A percentile compares a stretch with the other conserved stretches of the same genome.
Conservation (phyloP, 2,113 vertebrate species). For the Mormyrus iriodes region DNA sequence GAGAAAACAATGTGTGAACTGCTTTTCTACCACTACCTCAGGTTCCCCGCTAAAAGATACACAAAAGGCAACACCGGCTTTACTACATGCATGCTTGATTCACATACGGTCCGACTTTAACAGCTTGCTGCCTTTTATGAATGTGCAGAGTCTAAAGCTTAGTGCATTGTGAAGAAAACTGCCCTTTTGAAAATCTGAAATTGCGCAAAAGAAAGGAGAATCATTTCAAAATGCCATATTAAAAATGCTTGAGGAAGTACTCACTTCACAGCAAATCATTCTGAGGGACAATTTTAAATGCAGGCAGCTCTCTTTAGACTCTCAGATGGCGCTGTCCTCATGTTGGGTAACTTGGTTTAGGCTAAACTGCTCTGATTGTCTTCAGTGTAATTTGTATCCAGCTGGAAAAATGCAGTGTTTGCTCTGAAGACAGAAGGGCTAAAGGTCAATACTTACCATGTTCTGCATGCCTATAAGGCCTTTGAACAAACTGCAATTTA, state of each 20-base stretch:
- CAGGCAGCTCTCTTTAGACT: neutral
- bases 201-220: neutral
- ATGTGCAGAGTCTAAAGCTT: neutral
- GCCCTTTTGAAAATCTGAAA: neutral
- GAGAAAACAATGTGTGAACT: neutral
- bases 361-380: neutral
- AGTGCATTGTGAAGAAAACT: neutral
- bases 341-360: neutral
- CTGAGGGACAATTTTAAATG: neutral
- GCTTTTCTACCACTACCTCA: neutral
- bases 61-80: neutral
- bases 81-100: neutral
- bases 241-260: neutral
- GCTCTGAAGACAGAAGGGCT: neutral
- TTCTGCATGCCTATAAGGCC: conserved; percentile 3
- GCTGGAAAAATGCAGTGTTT: neutral
- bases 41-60: neutral
- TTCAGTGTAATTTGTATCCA: neutral
- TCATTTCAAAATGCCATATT: neutral
- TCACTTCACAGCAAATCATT: neutral
- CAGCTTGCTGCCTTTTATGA: neutral
- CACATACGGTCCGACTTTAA: neutral
- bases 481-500: conserved; percentile 23
- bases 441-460: conserved; percentile 25
- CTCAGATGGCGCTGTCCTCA: neutral